Base-by-base conservation (phyloP, 2,888 invertebrate genomes). In the Metallyticus violacea region DNA sequence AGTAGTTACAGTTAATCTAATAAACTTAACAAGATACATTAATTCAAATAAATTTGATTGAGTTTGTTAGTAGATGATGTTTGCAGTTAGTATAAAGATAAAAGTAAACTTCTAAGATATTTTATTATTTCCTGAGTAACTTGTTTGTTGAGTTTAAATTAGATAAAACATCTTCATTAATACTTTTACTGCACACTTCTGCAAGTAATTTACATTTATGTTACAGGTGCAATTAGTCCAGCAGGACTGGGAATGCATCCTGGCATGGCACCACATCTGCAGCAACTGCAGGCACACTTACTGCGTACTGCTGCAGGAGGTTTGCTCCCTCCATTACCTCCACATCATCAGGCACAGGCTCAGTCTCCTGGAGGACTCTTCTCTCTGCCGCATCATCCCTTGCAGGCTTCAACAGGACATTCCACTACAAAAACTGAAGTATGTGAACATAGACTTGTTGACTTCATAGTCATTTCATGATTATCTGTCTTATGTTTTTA, bases 221-320 rank as follows among this genome's bases (percentile, higher is more conserved):
- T 87, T 89, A 79, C 89, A 92, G 93, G 96, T 89, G 96, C 97
- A n/a, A 95, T 98, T 92, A 97, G 97, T 89, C 98, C 98, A 22
- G 97, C 97, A 0, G 40, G 40, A 4, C 93, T 97, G 84, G 94
- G 96, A 79, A 93, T 94, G 91, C 93, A 94, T 86, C 94, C 94
- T 0, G 93, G 94, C 85, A 93, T 94, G 91, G 92, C 94, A 88
- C 93, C 95, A 77, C 95, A 96, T 89, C 92, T 96, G 86, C 96
- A 96, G 90, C 95, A 96, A 90, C 91, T 96, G 26, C 96, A 96
- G 90, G 97, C 97, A 7, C 97, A 97, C 91, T 93, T 97, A 90
- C 94, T 95, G 92, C 94, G 94, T 90, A 96, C 93, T 91, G 95
- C 93, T 90, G 90, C 89, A 27, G 88, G 83, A 93, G 29, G 94